Base-by-base conservation (phyloP, 2,113 vertebrate species). In the Vicugna pacos region DNA sequence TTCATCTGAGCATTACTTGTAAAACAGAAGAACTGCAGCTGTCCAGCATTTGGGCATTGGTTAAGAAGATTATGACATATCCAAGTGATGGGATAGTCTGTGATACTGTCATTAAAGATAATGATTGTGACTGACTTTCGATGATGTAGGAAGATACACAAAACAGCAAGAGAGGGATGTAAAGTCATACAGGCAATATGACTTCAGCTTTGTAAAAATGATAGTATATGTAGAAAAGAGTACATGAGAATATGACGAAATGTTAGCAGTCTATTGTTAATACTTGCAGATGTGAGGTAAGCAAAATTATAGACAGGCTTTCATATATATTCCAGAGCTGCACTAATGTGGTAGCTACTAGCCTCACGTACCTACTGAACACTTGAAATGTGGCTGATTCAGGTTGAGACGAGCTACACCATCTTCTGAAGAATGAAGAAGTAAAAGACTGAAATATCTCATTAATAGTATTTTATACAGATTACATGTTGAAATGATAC, bases 171-270 rank as follows among this genome's bases (percentile, higher is more conserved):
- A 76, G 42, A 69, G 75, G 13, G 30, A 38, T 35, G 50, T 67
- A 70, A 79, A 95, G 15, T 70, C n/a, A 17, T 16, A 24, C 16
- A 28, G 79, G 46, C 56, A 69, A 80, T 32, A 28, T 46, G 48
- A 72, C 60, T 82, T 75, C 19, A 70, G 48, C 80, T 92, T 82
- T 84, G 56, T 46, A 79, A 83, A 95, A 93, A 65, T 54, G 65
- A 38, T 52, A 62, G 3, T n/a, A 19, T 32, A 54, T 22, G 6
- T 32, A 56, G 46, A 73, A 73, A 89, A 69, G 69, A 75, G 20
- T 81, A 67, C 48, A 46, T 72, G 76, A 91, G 62, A 73, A 22
- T 52, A 28, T 50, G 62, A 89, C 38, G 77, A 46, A 75, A 92
- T 56, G 42, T 38, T 85, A 58, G 19, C 30, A 8, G 80, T 20